These are phyloP conservation scores for Crocallis elinguaria DNA, from an alignment of 2,888 invertebrate genomes.

Conservation along the genomic window DNA sequence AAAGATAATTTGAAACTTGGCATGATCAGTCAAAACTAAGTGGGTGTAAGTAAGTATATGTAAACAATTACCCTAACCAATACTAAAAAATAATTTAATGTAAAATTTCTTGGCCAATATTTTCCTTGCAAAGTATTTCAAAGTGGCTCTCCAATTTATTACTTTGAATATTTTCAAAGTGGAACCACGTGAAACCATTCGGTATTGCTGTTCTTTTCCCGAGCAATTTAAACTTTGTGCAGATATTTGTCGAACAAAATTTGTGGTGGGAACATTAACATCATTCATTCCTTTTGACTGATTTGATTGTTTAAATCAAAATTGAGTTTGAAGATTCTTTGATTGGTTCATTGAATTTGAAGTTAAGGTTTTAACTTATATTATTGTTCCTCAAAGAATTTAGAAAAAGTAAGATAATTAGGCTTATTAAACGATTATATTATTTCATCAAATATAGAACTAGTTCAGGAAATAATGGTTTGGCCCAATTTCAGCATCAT, in stretches of 20 bases:
- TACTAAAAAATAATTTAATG: neutral
- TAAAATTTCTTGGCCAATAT: neutral
- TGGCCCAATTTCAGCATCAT: no score
- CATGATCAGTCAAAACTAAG: no score
- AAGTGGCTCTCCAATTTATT: neutral
- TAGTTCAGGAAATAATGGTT: no score
- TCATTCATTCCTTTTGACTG: conserved; percentile 6
- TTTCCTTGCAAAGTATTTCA: neutral
- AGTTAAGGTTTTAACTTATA: neutral
- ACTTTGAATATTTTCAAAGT: conserved; percentile 13
- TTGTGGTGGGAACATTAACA: conserved; percentile 11
- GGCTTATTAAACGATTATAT: no score
- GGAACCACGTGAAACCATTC: conserved; percentile 7
- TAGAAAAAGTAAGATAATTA: no score
- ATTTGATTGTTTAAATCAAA: conserved; percentile 7
- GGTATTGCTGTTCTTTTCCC: conserved; percentile 17
- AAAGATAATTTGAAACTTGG: no score
- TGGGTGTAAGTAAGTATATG: no score
- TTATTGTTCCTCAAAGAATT: no score
- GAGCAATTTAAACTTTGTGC: conserved; percentile 22
- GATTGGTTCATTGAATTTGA: conserved; percentile 1
- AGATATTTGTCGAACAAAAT: conserved; percentile 18
- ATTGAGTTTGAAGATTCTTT: conserved; percentile 9
- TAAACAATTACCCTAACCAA: no score
- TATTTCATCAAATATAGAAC: no score